Conservation (phyloP, 1,140 invertebrate genomes). For the Hylyphantes graminicola region DNA sequence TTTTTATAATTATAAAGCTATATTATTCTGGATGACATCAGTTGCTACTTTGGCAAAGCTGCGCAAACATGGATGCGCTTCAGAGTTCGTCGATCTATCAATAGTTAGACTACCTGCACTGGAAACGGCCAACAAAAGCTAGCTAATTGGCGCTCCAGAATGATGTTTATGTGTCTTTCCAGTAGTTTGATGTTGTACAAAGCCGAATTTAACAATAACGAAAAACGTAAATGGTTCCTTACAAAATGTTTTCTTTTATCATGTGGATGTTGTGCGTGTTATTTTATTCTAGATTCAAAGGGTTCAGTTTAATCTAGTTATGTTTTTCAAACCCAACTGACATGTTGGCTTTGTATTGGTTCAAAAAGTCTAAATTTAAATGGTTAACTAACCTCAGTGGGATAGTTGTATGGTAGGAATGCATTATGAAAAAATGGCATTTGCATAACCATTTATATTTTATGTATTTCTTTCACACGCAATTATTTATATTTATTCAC, state of each 20-base stretch:
- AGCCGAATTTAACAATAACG: background rate
- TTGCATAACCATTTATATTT: too few species aligned
- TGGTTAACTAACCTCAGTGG: too few species aligned
- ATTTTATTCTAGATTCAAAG: conserved; percentile 10
- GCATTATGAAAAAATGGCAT: too few species aligned
- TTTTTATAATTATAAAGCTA: too few species aligned
- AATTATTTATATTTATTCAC: too few species aligned
- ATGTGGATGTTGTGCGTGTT: background rate
- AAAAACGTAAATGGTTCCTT: background rate
- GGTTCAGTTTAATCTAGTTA: conserved; percentile 11
- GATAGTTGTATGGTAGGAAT: too few species aligned
- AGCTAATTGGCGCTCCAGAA: conserved; percentile 27
- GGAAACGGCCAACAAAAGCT: background rate
- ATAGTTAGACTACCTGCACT: background rate
- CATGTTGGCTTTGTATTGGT: too few species aligned
- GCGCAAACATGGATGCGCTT: background rate
- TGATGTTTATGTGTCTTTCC: background rate
- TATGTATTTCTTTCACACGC: too few species aligned
- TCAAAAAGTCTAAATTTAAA: too few species aligned
- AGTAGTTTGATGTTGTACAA: conserved; percentile 4
- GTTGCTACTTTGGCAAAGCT: too few species aligned
- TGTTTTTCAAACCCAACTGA: too few species aligned
- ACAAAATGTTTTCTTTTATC: conserved; percentile 23
- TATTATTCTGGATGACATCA: too few species aligned
- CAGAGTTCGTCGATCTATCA: conserved; percentile 13